phyloP scores from a whole-genome alignment of 1,140 invertebrate genomes.

The Drosophila watanabei region DNA sequence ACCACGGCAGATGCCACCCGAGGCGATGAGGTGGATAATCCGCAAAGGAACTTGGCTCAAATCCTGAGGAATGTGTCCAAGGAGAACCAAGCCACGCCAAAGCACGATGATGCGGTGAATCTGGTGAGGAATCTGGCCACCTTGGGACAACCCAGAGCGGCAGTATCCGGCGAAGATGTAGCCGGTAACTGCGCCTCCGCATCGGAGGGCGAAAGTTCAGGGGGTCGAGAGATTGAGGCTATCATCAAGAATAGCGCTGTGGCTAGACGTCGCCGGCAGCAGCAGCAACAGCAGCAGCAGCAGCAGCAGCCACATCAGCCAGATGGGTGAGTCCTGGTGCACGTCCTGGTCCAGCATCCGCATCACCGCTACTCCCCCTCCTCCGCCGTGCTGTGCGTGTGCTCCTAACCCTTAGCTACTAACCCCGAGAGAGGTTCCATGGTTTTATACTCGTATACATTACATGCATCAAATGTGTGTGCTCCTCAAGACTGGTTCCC shows the following conservation, averaged over 20 bases:
- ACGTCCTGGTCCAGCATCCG: constrained; percentile 22
- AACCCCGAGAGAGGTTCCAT: constrained; percentile 37
- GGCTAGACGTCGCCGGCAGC: constrained; percentile 81
- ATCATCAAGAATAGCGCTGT: constrained; percentile 87
- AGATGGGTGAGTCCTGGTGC: constrained; percentile 73
- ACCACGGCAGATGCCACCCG: constrained; percentile 65
- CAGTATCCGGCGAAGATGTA: constrained; percentile 12
- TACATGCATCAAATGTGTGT: constrained; percentile 60
- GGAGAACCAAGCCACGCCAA: constrained; percentile 57
- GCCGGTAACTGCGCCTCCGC: constrained; percentile 71
- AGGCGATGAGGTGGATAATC: constrained; percentile 59
- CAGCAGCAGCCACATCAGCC: constrained; percentile 48
- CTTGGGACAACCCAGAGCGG: constrained; percentile 59
- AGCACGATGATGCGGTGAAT: constrained; percentile 79
- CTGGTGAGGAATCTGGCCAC: constrained; percentile 75
- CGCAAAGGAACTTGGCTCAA: constrained; percentile 71
- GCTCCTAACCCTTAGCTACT: constrained; percentile 61
- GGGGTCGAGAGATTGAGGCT: constrained; percentile 87
- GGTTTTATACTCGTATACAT: constrained; percentile 37
- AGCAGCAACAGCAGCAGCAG: no score
- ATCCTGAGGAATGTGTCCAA: constrained; percentile 73
- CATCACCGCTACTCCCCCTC: constrained; percentile 17
- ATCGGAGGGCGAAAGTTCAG: constrained; percentile 87
- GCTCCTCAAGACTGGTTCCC: constrained; percentile 68
- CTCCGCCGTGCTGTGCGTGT: constrained; percentile 37